Conservation (phyloP, 1,140 invertebrate species). For the Arion vulgaris region DNA sequence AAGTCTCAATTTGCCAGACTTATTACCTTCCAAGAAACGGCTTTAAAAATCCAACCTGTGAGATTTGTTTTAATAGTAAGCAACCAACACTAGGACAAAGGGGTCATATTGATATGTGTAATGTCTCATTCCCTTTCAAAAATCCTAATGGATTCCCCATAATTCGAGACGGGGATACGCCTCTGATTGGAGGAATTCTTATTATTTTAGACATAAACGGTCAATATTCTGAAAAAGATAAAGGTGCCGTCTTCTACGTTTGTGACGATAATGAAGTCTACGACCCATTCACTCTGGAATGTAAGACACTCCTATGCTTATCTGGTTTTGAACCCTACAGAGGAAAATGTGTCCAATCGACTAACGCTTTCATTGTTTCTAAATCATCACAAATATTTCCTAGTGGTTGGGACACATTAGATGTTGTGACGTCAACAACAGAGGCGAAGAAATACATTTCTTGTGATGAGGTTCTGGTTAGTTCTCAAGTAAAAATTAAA, state of each 20-base stretch:
- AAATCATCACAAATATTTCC: not conserved
- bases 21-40: not conserved
- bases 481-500: not conserved
- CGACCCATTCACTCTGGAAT: not conserved
- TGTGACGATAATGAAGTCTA: constrained; percentile 1
- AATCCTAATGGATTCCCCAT: not conserved
- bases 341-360: not conserved
- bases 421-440: not conserved
- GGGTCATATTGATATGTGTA: not conserved
- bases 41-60: not conserved
- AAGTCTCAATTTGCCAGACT: not conserved
- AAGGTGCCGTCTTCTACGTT: not conserved
- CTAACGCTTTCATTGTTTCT: not conserved
- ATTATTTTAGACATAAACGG: not conserved
- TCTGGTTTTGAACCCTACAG: not conserved
- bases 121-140: not conserved
- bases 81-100: not conserved
- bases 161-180: not conserved
- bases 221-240: not conserved
- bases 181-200: not conserved
- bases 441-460: not conserved
- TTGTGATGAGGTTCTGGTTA: not conserved
- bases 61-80: not conserved
- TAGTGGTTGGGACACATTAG: not conserved
- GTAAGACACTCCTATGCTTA: not conserved